Conservation (phyloP, 1,140 invertebrate species). For the Sinonovacula constricta region DNA sequence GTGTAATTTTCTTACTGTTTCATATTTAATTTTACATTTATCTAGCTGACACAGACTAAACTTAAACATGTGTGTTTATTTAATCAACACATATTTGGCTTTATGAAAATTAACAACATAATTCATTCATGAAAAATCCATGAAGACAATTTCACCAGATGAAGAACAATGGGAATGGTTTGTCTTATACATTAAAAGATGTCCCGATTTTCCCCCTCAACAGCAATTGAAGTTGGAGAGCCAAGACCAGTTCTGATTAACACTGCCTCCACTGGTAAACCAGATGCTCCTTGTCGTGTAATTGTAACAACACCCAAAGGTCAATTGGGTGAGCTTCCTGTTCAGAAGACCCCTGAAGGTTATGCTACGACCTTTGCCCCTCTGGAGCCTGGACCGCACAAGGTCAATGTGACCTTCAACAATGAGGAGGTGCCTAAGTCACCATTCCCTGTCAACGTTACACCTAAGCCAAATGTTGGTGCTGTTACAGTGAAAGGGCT, state of each 20-base stretch:
- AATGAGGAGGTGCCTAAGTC: conserved; percentile 91
- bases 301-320: conserved; percentile 75
- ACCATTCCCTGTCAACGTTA: conserved; percentile 89
- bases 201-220: conserved; percentile 22
- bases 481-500: conserved; percentile 92
- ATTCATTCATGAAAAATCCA: too few species aligned
- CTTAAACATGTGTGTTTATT: too few species aligned
- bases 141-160: too few species aligned
- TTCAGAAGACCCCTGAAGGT: conserved; percentile 84
- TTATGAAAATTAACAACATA: too few species aligned
- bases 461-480: conserved; percentile 88
- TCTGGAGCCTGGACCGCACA: conserved; percentile 88
- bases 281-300: conserved; percentile 84
- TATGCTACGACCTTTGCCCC: conserved; percentile 91
- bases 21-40: too few species aligned
- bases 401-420: conserved; percentile 88
- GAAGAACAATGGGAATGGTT: too few species aligned
- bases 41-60: too few species aligned
- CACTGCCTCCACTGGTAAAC: conserved; percentile 83
- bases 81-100: too few species aligned
- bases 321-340: conserved; percentile 81
- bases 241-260: conserved; percentile 89
- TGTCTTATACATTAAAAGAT: too few species aligned
- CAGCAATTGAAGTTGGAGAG: conserved; percentile 50
- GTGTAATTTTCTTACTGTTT: too few species aligned